Conservation (phyloP, 2,888 invertebrate genomes). For the Caenorhabditis afra region DNA sequence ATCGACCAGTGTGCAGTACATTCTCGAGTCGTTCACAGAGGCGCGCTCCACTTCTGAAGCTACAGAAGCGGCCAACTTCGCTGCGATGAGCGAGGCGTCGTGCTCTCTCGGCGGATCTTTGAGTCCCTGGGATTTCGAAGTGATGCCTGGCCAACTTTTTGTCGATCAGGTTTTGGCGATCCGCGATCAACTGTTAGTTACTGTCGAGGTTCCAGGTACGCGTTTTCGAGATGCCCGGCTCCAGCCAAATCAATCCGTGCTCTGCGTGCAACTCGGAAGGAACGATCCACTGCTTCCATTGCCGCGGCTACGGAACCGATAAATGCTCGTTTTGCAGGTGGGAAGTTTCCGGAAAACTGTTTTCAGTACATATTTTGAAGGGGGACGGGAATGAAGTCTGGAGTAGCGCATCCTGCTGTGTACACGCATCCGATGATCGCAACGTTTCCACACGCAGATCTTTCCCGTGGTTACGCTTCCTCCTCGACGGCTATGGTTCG, state of each 20-base stretch:
- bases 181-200: background rate
- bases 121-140: conserved; percentile 80
- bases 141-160: conserved; percentile 74
- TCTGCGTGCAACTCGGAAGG: conserved; percentile 77
- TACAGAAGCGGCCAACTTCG: conserved; percentile 72
- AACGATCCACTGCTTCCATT: conserved; percentile 79
- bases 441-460: conserved; percentile 77
- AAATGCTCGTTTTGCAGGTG: conserved; percentile 79
- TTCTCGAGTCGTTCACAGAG: conserved; percentile 80
- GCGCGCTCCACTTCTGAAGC: conserved; percentile 75
- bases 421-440: conserved; percentile 80
- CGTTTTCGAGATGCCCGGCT: conserved; percentile 77
- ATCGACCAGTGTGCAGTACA: conserved; percentile 72
- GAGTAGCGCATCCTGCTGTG: conserved; percentile 80
- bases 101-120: conserved; percentile 24
- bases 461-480: conserved; percentile 77
- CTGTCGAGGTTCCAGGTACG: conserved; percentile 64
- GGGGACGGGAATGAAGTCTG: conserved; percentile 81
- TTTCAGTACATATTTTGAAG: conserved; percentile 51
- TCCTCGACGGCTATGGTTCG: conserved; percentile 74
- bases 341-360: background rate
- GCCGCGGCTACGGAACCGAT: conserved; percentile 79
- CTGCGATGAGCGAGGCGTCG: conserved; percentile 38
- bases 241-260: conserved; percentile 73
- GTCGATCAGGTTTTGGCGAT: conserved; percentile 77